Evolutionary conservation across 2,797 vertebrate genomes (phyloP).

Genomic region (Peromyscus eremicus): DNA sequence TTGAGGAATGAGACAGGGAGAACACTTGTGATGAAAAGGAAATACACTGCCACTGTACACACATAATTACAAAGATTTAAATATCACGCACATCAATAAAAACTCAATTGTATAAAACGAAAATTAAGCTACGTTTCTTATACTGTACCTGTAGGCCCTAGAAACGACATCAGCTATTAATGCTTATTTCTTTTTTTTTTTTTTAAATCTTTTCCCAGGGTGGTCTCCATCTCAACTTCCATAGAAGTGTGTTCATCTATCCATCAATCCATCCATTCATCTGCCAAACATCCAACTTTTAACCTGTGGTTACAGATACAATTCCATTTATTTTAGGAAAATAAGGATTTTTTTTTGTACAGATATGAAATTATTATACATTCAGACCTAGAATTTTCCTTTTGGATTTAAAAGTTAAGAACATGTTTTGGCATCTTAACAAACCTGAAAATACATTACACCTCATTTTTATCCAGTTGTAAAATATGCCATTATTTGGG

Average conservation of each 20-base stretch:
- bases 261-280: too few relatives aligned
- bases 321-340: not conserved
- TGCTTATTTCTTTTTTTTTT: not conserved
- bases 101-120: not conserved
- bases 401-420: constrained; percentile 53
- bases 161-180: not conserved
- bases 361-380: not conserved
- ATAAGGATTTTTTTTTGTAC: too few relatives aligned
- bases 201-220: not conserved
- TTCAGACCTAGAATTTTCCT: not conserved
- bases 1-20: not conserved
- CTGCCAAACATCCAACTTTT: not conserved
- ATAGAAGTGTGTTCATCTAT: not conserved
- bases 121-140: not conserved
- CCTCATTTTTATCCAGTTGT: not conserved
- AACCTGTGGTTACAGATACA: not conserved
- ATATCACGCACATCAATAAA: not conserved
- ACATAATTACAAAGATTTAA: not conserved
- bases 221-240: not conserved
- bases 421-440: not conserved
- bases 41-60: not conserved
- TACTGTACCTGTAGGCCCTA: not conserved
- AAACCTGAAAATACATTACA: not conserved
- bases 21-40: not conserved
- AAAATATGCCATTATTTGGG: not conserved